Evolutionary conservation across 2,888 invertebrate species (phyloP).

Genomic region (Agrotis segetum): DNA sequence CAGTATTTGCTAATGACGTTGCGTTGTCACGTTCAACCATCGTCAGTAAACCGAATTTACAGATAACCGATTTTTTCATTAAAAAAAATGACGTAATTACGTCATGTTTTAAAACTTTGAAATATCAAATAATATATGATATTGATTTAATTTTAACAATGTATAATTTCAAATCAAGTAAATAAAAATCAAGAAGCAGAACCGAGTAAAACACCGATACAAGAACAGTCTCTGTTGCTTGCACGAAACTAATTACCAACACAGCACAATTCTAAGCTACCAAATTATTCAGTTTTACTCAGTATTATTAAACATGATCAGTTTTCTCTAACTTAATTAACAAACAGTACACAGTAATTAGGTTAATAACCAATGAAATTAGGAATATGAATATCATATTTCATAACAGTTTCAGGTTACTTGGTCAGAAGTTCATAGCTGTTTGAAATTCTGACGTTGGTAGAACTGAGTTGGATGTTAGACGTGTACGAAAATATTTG

Average conservation of each 20-base stretch:
- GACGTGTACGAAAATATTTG: slow-evolving; percentile 23
- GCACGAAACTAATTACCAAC: slow-evolving; percentile 39
- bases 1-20: too few species aligned
- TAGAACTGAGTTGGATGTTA: slow-evolving; percentile 13
- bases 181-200: background rate
- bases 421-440: slow-evolving; percentile 33
- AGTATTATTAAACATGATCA: slow-evolving; percentile 64
- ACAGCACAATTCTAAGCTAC: slow-evolving; percentile 41
- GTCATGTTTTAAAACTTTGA: too few species aligned
- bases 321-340: slow-evolving; percentile 56
- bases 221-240: background rate
- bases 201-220: background rate
- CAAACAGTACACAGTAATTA: slow-evolving; percentile 49
- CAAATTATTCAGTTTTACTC: slow-evolving; percentile 67
- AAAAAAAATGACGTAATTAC: too few species aligned
- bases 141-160: too few species aligned
- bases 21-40: too few species aligned
- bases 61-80: too few species aligned
- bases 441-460: slow-evolving; percentile 29
- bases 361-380: slow-evolving; percentile 60
- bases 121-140: too few species aligned
- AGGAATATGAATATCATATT: slow-evolving; percentile 58
- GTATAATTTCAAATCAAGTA: too few species aligned
- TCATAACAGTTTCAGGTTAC: slow-evolving; percentile 53
- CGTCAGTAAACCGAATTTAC: too few species aligned